Evolutionary conservation across 2,888 invertebrate species (phyloP), one percentile per base, ranked within the genome.

Genomic region (Agrilus biguttatus): DNA sequence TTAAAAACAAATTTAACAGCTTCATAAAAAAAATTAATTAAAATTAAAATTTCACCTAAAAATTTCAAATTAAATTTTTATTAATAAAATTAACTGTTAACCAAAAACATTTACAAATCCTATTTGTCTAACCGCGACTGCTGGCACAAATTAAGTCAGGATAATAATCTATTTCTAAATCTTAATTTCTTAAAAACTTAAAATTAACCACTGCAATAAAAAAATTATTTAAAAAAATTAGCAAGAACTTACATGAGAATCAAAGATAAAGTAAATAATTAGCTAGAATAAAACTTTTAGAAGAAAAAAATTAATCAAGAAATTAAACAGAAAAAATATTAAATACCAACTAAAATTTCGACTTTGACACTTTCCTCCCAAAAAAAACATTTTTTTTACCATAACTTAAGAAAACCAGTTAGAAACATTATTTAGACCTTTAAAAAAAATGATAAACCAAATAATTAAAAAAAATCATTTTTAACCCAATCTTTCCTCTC

Each of bases 101-200:
- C 62, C 62, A 66, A 72, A 61, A 69, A 67, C 69, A 71, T 72
- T 73, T 63, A 71, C 63, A 69, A 69, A 50, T 62, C 71, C 71
- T 58, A 69, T 69, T 70, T 73, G 77, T 75, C 56, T 78, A 77
- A 77, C 74, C 78, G 77, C 77, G 72, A 72, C 71, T 76, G 77
- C 77, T 78, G 76, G 76, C 76, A 76, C 75, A 75, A 75, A 71
- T 69, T 75, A 73, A 61, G 71, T 73, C 69, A 71, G 67, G 72
- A 72, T 67, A 74, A 63, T 58, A 55, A 56, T 66, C 67, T 68
- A 72, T 73, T 69, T 66, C 72, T 74, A 74, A 71, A 68, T 73
- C 70, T 71, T 73, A 66, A 71, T 70, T 72, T 67, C 67, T 68
- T 73, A 72, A 72, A 73, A 70, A 57, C 65, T 67, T 70, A 73